These are phyloP conservation scores for Latheticus oryzae DNA, from an alignment of 2,888 invertebrate species.

Conservation along the genomic window DNA sequence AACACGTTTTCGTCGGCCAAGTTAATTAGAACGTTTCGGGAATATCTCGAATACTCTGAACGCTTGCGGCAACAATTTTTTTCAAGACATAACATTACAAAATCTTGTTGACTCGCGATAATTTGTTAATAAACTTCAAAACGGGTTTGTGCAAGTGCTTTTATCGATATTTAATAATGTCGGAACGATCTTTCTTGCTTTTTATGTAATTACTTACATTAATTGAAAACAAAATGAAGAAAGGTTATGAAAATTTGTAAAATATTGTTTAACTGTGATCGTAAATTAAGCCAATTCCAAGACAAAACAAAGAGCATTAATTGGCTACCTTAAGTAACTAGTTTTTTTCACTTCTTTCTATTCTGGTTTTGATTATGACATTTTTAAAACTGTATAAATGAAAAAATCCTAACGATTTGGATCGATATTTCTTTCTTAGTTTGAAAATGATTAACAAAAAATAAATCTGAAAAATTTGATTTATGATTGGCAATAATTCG, in stretches of 20 bases:
- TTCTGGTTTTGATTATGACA: too few species aligned
- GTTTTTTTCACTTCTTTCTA: too few species aligned
- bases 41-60: constrained; percentile 29
- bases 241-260: background rate
- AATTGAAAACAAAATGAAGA: constrained; percentile 11
- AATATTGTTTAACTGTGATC: too few species aligned
- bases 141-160: constrained; percentile 15
- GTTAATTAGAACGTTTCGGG: constrained; percentile 41
- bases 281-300: too few species aligned
- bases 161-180: constrained; percentile 29
- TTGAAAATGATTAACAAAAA: too few species aligned
- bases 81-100: constrained; percentile 22
- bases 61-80: constrained; percentile 27
- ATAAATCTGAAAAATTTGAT: constrained; percentile 18
- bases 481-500: constrained; percentile 13
- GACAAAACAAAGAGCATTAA: background rate
- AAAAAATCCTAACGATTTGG: too few species aligned
- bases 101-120: constrained; percentile 34
- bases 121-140: constrained; percentile 26
- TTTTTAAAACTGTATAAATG: too few species aligned
- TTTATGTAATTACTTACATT: constrained; percentile 11
- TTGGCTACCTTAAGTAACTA: too few species aligned
- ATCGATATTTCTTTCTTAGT: too few species aligned
- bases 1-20: constrained; percentile 43
- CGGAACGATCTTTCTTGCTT: constrained; percentile 7